Evolutionary conservation across 92 coral and sea anemone genomes (phyloP).

Genomic region (Zoanthus sansibaricus): DNA sequence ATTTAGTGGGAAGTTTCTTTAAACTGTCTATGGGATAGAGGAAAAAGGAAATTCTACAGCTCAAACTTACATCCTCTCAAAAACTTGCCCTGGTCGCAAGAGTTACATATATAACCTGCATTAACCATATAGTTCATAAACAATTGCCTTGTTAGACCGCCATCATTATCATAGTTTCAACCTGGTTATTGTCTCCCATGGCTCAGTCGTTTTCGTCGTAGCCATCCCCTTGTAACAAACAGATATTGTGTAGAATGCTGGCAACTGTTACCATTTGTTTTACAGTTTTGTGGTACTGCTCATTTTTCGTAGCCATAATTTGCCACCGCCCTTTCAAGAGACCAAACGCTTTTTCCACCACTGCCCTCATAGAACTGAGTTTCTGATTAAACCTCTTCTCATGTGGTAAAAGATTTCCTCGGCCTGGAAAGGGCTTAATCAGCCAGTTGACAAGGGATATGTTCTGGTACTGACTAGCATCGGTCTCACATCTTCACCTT

Average conservation of each 20-base stretch:
- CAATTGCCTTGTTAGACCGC: not conserved
- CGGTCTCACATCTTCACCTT: constrained; percentile 46
- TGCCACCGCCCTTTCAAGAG: constrained; percentile 13
- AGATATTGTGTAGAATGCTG: constrained; percentile 24
- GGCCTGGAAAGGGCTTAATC: constrained; percentile 17
- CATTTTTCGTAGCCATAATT: constrained; percentile 9
- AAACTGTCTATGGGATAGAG: too few species aligned
- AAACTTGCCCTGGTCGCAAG: too few species aligned
- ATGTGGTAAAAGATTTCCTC: constrained; percentile 26
- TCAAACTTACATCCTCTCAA: too few species aligned
- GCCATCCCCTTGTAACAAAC: constrained; percentile 21
- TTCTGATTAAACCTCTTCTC: constrained; percentile 14
- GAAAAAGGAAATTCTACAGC: too few species aligned
- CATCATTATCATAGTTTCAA: constrained; percentile 3
- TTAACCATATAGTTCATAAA: too few species aligned
- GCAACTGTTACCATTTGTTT: constrained; percentile 15
- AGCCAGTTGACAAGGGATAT: constrained; percentile 48
- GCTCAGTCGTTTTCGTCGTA: constrained; percentile 18
- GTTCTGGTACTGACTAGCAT: constrained; percentile 63
- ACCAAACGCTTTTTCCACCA: constrained; percentile 25
- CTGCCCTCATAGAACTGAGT: constrained; percentile 26
- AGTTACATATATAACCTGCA: too few species aligned
- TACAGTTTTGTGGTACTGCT: constrained; percentile 24
- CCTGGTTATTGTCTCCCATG: constrained; percentile 20
- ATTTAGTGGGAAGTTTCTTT: too few species aligned